phyloP scores from a whole-genome alignment of 2,888 invertebrate genomes.

The Dilophus febrilis region DNA sequence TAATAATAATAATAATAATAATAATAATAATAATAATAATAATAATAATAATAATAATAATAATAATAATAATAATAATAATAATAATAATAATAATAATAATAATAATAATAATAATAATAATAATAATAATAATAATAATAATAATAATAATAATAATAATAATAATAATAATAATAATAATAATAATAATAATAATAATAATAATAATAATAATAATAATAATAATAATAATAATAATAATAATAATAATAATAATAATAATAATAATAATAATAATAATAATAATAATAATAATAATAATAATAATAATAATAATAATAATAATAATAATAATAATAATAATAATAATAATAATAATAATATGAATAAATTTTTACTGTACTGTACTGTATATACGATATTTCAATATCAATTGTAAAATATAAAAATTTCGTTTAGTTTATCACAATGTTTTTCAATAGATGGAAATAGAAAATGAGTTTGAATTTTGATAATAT shows the following conservation, averaged over 20 bases:
- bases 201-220: not conserved
- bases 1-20: not conserved
- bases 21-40: constrained; percentile 1
- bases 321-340: not conserved
- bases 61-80: constrained; percentile 4
- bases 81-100: not conserved
- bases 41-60: constrained; percentile 2
- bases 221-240: not conserved
- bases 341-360: constrained; percentile 1
- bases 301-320: not conserved
- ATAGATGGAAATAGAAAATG: too few relatives aligned
- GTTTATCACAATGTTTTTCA: too few relatives aligned
- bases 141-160: not conserved
- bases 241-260: not conserved
- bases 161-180: not conserved
- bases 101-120: constrained; percentile 1
- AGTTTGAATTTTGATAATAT: too few relatives aligned
- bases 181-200: not conserved
- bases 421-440: too few relatives aligned
- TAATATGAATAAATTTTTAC: constrained; percentile 10
- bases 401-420: too few relatives aligned
- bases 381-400: too few relatives aligned
- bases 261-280: not conserved
- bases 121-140: not conserved
- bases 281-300: not conserved